A percentile compares a stretch with the other conserved stretches of the same genome.
Conservation (phyloP, 2,113 vertebrate genomes). For the Pithys albifrons region DNA sequence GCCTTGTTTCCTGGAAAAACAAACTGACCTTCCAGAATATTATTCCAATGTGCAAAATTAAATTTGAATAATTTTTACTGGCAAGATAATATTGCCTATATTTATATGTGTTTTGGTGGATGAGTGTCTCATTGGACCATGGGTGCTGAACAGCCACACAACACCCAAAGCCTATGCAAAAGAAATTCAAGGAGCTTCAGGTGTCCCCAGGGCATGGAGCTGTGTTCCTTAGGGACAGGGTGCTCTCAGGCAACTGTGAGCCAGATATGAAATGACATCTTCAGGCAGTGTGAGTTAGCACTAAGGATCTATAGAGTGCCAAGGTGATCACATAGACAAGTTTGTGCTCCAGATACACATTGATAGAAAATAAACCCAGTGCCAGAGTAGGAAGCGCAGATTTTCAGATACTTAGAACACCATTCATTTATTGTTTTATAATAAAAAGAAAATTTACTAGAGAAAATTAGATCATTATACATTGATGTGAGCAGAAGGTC, state of each 20-base stretch:
- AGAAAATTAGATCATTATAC: not conserved
- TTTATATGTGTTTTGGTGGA: not conserved
- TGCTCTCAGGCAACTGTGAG: rapidly evolving
- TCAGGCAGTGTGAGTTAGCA: not conserved
- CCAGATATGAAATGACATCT: not conserved
- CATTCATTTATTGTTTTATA: not conserved
- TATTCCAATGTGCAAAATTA: not conserved
- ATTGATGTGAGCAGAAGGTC: not conserved
- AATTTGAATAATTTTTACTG: not conserved
- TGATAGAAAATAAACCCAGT: not conserved
- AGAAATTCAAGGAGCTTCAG: rapidly evolving
- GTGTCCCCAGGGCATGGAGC: not conserved
- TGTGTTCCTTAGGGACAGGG: not conserved
- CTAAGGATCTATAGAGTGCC: not conserved
- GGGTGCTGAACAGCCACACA: not conserved
- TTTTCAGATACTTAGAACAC: not conserved
- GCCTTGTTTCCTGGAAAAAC: not conserved
- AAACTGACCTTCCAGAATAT: not conserved
- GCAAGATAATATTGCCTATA: not conserved
- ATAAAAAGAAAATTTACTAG: not conserved
- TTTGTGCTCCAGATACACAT: not conserved
- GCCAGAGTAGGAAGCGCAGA: not conserved
- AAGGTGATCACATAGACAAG: not conserved
- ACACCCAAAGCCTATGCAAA: not conserved
- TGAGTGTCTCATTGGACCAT: not conserved